These are phyloP conservation scores for Bombyx mandarina DNA, from an alignment of 1,140 invertebrate species.

Conservation along the genomic window DNA sequence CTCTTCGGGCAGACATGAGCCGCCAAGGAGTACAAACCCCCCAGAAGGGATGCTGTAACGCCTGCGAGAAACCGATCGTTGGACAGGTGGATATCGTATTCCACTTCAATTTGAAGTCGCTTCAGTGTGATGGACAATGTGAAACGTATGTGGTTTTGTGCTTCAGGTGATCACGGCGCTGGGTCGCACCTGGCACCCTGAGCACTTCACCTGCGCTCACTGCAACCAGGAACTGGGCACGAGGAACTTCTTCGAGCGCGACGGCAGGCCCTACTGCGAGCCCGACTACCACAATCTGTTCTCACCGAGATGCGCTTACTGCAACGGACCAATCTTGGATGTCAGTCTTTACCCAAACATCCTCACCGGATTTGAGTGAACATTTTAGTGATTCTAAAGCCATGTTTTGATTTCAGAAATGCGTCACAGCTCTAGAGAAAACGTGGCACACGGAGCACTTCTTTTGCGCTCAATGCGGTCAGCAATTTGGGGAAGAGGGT, in stretches of 20 bases:
- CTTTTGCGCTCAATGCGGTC: slow-evolving; percentile 98
- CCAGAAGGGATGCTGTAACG: slow-evolving; percentile 97
- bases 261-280: slow-evolving; percentile 97
- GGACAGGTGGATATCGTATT: slow-evolving; percentile 81
- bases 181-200: slow-evolving; percentile 99
- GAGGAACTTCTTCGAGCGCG: slow-evolving; percentile 98
- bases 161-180: slow-evolving; percentile 91
- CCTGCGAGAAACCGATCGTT: slow-evolving; percentile 98
- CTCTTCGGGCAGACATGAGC: slow-evolving; percentile 94
- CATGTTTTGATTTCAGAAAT: slow-evolving; percentile 85
- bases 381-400: slow-evolving; percentile 8
- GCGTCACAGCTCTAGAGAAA: slow-evolving; percentile 97
- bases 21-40: slow-evolving; percentile 97
- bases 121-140: slow-evolving; percentile 1
- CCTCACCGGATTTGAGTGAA: neutral
- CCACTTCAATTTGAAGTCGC: neutral
- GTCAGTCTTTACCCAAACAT: slow-evolving; percentile 72
- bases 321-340: slow-evolving; percentile 98
- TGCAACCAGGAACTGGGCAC: slow-evolving; percentile 97
- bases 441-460: slow-evolving; percentile 99
- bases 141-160: slow-evolving; percentile 9
- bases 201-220: slow-evolving; percentile 98
- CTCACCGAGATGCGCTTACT: slow-evolving; percentile 97
- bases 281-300: slow-evolving; percentile 98
- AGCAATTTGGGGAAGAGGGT: slow-evolving; percentile 96